Evolutionary conservation across 2,888 invertebrate species (phyloP), one percentile per base, ranked within the genome.

Genomic region (Thymelicus sylvestris): DNA sequence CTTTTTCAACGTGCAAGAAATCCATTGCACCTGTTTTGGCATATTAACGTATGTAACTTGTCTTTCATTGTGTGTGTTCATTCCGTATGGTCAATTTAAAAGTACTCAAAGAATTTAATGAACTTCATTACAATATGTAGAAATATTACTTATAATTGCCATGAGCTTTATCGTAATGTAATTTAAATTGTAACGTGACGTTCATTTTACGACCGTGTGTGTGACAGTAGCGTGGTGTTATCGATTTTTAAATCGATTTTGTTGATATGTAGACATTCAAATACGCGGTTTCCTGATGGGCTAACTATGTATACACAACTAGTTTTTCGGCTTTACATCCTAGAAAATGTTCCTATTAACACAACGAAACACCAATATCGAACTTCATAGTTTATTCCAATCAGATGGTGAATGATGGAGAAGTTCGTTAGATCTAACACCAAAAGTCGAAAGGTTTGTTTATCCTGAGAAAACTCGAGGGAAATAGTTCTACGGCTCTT

Each of bases 351-450:
- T 19, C 19, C 19, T 19, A 19, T 19, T 19, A 19, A 19, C 19
- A 19, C 19, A 19, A 19, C 19, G 19, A 19, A 57, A 57, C 24
- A n/a, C 41, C 50, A 63, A 63, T 63, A 63, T 38, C 24, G 12
- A 50, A 15, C 6, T 55, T 10, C 24, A 19, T 19, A 15, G 5
- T 55, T 31, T 3, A 31, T 3, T 31, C 31, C 4, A 19, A 31
- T 47, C 31, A 7, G 52, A 41, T 55, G 55, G 44, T 52, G 41
- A 52, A 65, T 65, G 41, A 1, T 55, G 41, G 39, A 55, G 52
- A 65, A 65, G 65, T 65, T 65, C 52, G 52, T 65, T 65, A 55
- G 55, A 47, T 44, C 6, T 48, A 63, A 13, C 48, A 13, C 19
- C 19, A 19, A 19, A 19, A 19, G 19, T 19, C 0, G 12, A 47